Evolutionary conservation across 1,140 invertebrate species (phyloP), one percentile per base, ranked within the genome.

Genomic region (Atta texana): DNA sequence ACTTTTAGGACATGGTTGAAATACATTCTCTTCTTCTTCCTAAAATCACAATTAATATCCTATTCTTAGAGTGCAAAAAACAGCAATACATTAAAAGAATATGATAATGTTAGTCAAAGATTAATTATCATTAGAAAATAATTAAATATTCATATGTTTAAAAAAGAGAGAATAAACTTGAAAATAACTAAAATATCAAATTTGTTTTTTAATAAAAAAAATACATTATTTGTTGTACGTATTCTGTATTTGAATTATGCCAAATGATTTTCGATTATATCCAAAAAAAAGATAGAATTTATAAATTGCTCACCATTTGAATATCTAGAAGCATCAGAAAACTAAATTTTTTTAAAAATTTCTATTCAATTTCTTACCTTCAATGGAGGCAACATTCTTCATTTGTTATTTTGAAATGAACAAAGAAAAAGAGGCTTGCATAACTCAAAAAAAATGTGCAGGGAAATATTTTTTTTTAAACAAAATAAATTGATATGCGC

Each of bases 1-100:
- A 94, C 95, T 96, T 90, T 96, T 94, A 71, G 94, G 92, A 89
- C 95, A 95, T 89, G 95, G 92, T 88, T 95, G 93, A 93, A 96
- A 96, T 55, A 94, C 93, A 88, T 87, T 92, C 87, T 94, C 94
- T 80, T 94, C 94, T 44, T 93, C 93, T 78, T 85, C 90, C 88
- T 91, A 88, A 61, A 91, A 89, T 55, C 39, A 5, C 39, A 49
- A 64, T 51, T 39, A 84, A 55, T 31, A 8, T 49, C n/a, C 6
- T 57, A 5, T 12, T 28, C 10, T 24, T 49, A 85, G 3, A 21
- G 53, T 64, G 2, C 3, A 77, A 49, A 34, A 24, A 39, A 39
- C 34, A 34, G 2, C 18, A 74, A 61, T 76, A 16, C 3, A 14
- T 18, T 16, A 28, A 16, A 6, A 39, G 1, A 64, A 16, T 63